A percentile compares a stretch with the other conserved stretches of the same genome.
phyloP scores from a whole-genome alignment of 2,113 vertebrate species.

The Ammodytes dubius region DNA sequence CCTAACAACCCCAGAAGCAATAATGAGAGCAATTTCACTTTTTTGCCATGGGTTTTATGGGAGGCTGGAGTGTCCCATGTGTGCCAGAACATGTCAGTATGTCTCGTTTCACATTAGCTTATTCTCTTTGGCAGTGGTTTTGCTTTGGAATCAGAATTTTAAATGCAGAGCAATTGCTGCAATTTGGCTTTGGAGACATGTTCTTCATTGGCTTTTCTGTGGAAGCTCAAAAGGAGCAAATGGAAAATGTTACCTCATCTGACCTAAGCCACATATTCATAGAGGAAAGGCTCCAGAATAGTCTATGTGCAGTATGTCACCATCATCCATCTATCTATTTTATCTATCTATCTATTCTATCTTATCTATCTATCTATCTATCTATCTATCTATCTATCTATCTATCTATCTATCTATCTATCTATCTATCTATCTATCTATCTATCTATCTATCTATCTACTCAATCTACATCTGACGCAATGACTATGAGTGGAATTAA shows the following conservation, averaged over 20 bases:
- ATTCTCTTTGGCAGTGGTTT: not conserved
- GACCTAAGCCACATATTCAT: not conserved
- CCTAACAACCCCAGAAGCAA: conserved; percentile 9
- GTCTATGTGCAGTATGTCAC: not conserved
- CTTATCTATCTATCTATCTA: too few relatives aligned
- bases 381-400: too few relatives aligned
- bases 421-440: not conserved
- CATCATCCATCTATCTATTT: too few relatives aligned
- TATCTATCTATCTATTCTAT: too few relatives aligned
- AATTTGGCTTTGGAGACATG: not conserved
- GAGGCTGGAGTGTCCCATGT: too few relatives aligned
- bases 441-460: too few relatives aligned
- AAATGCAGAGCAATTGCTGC: not conserved
- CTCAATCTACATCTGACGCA: too few relatives aligned
- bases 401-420: too few relatives aligned
- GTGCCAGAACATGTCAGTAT: not conserved
- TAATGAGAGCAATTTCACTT: conserved; percentile 8
- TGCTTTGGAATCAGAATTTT: not conserved
- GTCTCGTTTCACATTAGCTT: not conserved
- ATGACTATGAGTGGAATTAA: conserved; percentile 21
- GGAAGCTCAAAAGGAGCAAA: not conserved
- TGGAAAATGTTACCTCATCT: not conserved
- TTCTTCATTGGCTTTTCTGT: not conserved
- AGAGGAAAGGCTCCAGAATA: not conserved
- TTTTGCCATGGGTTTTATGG: not conserved